Evolutionary conservation across 2,888 invertebrate genomes (phyloP), one percentile per base, ranked within the genome.

Genomic region (Caenorhabditis doughertyi): DNA sequence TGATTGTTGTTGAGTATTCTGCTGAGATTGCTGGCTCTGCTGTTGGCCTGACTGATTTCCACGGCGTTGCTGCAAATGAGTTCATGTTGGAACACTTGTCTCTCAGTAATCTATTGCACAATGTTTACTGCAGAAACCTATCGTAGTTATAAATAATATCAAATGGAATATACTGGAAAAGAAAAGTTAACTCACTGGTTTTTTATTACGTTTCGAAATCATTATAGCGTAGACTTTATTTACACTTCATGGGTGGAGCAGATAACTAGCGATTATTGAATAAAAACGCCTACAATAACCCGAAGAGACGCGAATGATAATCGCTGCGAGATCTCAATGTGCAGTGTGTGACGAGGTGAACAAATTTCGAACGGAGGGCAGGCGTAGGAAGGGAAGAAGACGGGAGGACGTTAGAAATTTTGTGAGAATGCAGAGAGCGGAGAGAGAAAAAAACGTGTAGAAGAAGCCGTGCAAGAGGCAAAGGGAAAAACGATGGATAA

Each of bases 51-150:
- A 65, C 21, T 68, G 67, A 35, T 68, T 73, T 51, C 56, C 51
- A 51, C 65, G 79, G 11, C 67, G 77, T 32, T 77, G 77, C 56
- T 74, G 49, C 13, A 67, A 67, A n/a, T n/a, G n/a, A n/a, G n/a
- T n/a, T n/a, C n/a, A n/a, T n/a, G n/a, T n/a, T n/a, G n/a, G n/a
- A n/a, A n/a, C n/a, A n/a, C n/a, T n/a, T n/a, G n/a, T n/a, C n/a
- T n/a, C n/a, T n/a, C n/a, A n/a, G n/a, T n/a, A n/a, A n/a, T n/a
- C n/a, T n/a, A n/a, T n/a, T n/a, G n/a, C n/a, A n/a, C n/a, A n/a
- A n/a, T n/a, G n/a, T n/a, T n/a, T n/a, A n/a, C n/a, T n/a, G n/a
- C n/a, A n/a, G n/a, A n/a, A n/a, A n/a, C n/a, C n/a, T n/a, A n/a
- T n/a, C n/a, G 32, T 32, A 32, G 32, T 32, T 32, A 9, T 4